phyloP scores from a whole-genome alignment of 2,797 vertebrate species.

The Aphelocoma californica region DNA sequence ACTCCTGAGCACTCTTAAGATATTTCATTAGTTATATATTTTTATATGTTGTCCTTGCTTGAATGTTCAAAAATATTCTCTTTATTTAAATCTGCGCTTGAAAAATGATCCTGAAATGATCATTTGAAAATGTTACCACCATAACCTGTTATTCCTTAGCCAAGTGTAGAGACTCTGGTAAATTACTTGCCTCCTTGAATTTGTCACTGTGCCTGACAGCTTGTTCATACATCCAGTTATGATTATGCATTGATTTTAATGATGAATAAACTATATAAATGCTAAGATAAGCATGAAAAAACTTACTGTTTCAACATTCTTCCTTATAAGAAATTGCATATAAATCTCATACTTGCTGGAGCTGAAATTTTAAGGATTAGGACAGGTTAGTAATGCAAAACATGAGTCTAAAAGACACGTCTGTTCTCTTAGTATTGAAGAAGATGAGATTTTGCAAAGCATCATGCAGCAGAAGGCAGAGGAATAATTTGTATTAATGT shows the following conservation, averaged over 20 bases:
- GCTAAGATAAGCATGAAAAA: not conserved
- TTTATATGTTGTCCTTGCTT: not conserved
- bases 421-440: not conserved
- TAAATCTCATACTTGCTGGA: not conserved
- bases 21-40: not conserved
- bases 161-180: not conserved
- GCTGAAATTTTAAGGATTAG: not conserved
- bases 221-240: not conserved
- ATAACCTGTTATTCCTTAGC: not conserved
- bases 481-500: not conserved
- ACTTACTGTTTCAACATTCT: not conserved
- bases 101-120: not conserved
- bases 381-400: not conserved
- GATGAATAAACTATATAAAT: slow-evolving; percentile 6
- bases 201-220: not conserved
- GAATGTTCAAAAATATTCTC: not conserved
- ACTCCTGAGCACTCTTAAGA: not conserved
- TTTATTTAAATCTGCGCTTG: not conserved
- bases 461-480: not conserved
- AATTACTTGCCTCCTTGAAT: slow-evolving; percentile 20
- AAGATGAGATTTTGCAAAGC: not conserved
- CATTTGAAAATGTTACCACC: not conserved
- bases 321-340: not conserved
- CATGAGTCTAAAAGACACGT: not conserved
- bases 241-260: slow-evolving; percentile 21